Percentiles rank a stretch among this genome's conserved stretches.
phyloP scores from a whole-genome alignment of 2,888 invertebrate genomes.

The Eurytoma californica region DNA sequence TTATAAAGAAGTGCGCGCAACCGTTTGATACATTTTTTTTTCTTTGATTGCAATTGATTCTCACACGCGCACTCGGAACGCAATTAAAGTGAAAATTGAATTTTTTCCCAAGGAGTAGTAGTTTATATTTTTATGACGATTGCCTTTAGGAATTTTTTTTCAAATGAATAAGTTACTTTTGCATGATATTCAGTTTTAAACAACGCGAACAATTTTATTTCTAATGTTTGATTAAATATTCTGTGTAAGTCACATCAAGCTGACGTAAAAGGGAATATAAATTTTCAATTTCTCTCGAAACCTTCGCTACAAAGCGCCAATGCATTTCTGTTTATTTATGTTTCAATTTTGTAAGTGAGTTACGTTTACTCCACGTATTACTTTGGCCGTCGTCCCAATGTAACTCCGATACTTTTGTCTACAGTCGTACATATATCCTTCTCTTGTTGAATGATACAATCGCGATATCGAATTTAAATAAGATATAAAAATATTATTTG shows the following conservation, averaged over 20 bases:
- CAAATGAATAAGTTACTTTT: no score
- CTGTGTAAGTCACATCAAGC: no score
- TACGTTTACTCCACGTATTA: constrained; percentile 47
- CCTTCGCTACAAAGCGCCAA: not conserved
- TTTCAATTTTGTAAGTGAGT: constrained; percentile 17
- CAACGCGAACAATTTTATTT: no score
- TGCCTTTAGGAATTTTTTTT: no score
- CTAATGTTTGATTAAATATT: no score
- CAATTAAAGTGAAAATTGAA: no score
- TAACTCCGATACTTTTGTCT: constrained; percentile 8
- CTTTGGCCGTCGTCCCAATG: constrained; percentile 49
- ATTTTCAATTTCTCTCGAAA: no score
- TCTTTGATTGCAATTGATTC: not conserved
- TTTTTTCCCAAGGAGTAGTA: no score
- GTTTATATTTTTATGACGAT: no score
- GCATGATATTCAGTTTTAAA: no score
- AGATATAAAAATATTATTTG: no score
- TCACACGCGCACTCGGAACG: not conserved
- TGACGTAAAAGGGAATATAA: no score
- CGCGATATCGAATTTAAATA: not conserved
- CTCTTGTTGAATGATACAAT: not conserved
- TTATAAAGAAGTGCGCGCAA: not conserved
- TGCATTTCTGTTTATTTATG: constrained; percentile 31
- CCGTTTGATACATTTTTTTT: not conserved
- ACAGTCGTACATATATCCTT: not conserved